Conservation (phyloP, 1,140 invertebrate genomes). For the Andricus grossulariae region DNA sequence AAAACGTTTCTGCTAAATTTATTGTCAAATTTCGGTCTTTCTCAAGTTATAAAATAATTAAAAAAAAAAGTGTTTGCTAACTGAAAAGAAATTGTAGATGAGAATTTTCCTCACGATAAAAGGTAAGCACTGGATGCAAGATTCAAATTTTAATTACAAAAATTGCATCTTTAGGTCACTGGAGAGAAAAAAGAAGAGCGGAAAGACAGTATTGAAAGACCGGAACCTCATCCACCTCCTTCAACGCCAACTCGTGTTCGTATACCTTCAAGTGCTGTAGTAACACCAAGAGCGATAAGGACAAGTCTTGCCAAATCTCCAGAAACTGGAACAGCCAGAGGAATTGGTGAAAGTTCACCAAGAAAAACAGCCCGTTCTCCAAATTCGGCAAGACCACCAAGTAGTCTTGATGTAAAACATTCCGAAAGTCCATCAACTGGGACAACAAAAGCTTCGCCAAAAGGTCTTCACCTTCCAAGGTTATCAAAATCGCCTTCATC, state of each 20-base stretch:
- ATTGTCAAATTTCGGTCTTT: too few relatives aligned
- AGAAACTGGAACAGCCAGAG: conserved; percentile 42
- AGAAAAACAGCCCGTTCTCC: conserved; percentile 41
- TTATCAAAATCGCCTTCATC: not conserved
- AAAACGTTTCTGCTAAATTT: too few relatives aligned
- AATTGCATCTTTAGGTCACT: not conserved
- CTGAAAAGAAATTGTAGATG: too few relatives aligned
- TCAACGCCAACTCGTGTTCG: conserved; percentile 54
- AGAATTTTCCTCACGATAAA: too few relatives aligned
- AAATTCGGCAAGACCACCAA: conserved; percentile 44
- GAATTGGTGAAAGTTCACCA: conserved; percentile 24
- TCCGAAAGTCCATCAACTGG: conserved; percentile 26
- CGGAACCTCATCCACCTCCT: conserved; percentile 59
- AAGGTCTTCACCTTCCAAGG: conserved; percentile 36
- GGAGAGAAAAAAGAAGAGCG: not conserved
- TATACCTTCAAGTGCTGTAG: conserved; percentile 35
- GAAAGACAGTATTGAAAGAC: not conserved
- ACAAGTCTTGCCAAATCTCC: conserved; percentile 65
- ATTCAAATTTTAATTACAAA: too few relatives aligned
- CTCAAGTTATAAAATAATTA: too few relatives aligned
- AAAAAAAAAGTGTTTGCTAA: too few relatives aligned
- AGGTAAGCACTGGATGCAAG: too few relatives aligned
- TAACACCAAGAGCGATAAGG: conserved; percentile 62
- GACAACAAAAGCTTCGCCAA: conserved; percentile 38
- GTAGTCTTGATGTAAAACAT: conserved; percentile 40